Evolutionary conservation across 2,113 vertebrate genomes (phyloP), one percentile per base, ranked within the genome.

Genomic region (Apaloderma vittatum): DNA sequence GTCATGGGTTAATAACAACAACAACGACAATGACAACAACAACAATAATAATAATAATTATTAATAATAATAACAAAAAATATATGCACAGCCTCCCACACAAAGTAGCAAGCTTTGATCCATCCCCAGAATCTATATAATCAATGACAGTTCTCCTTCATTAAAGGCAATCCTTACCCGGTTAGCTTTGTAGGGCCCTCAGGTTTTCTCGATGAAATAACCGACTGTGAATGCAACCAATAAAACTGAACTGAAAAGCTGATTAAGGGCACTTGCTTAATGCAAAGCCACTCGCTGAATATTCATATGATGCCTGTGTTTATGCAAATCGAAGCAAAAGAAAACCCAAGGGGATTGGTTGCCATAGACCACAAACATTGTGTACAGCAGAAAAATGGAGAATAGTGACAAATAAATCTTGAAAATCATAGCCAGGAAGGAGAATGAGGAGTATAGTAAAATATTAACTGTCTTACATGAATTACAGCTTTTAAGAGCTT

Each of bases 221-320:
- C 97, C 98, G 98, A 97, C 98, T 97, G 93, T 95, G 96, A 93
- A 65, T 97, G 97, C 97, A 98, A 98, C 96, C 98, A 98, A 98
- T 98, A 99, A 98, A 99, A 99, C 98, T 97, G 98, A 98, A 98
- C 98, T 98, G 98, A 98, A 99, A 99, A 99, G 98, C 98, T 99
- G 99, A 99, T 99, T 98, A 99, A 98, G 96, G 97, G 97, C 98
- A 98, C 98, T 98, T 94, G 97, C 98, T 98, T 98, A 99, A 99
- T 98, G 98, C 99, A 99, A 98, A 98, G 96, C 89, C 95, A 96
- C 71, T 97, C 97, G 98, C 99, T 99, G 99, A 99, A 99, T 99
- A 99, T 99, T 99, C 99, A 99, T 99, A 99, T 98, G 98, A 98
- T 98, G 99, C 94, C 98, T 98, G 98, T 99, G 98, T 99, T 99